Base-by-base conservation (phyloP, 2,113 vertebrate species). In the Scolopax mira region DNA sequence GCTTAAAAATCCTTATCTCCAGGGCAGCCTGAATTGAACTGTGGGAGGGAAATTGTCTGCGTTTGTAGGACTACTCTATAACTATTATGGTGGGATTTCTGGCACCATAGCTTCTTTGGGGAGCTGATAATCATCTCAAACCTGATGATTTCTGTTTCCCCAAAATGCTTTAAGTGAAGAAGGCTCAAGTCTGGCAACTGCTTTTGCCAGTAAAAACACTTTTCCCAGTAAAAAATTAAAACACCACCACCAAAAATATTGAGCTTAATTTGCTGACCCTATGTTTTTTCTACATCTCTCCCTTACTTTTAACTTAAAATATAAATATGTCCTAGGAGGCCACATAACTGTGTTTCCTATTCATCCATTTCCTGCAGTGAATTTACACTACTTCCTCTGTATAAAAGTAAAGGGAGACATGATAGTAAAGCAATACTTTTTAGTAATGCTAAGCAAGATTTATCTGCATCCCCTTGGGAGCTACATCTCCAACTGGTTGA, bases 381-480 rank as follows among this genome's bases (percentile, higher is more conserved):
- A 8, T 89, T 90, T 86, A 42, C 42, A 18, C 14, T 84, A 14
- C 54, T 90, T 79, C 13, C 4, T 66, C 28, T 18, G 1, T 22
- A 73, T 5, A 79, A 49, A 87, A 82, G 16, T 88, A 77, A 52
- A 52, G 14, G 24, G 19, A 85, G 35, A 62, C 3, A 35, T 9
- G 21, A 70, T 71, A 77, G 86, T 69, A 86, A 94, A 83, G 74
- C 12, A 92, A 86, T 93, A 93, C 11, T 89, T 96, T 97, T 94
- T 90, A 95, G 96, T 96, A 93, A 75, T 44, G 7, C 9, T 85
- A 85, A 85, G 25, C 19, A 93, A 95, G 35, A 88, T 60, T 89
- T 92, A 72, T 62, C 24, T 25, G 15, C 55, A 71, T 71, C 35
- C 44, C 25, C 60, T 46, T 54, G 27, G 84, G 18, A 90, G 19